Conservation (phyloP, 2,888 invertebrate genomes). For the Elmis aenea region DNA sequence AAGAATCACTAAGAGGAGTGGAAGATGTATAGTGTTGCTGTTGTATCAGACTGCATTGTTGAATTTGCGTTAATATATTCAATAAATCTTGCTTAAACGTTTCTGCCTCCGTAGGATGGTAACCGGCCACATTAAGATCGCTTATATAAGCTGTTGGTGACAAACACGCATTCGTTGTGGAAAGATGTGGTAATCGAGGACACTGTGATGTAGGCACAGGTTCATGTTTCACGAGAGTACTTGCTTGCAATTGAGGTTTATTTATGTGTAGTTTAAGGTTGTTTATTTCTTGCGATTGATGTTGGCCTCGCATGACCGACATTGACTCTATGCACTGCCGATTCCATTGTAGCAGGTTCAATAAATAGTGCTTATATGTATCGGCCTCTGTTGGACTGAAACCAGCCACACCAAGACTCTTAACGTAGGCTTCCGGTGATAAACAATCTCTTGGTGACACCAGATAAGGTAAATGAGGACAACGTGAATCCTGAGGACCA, state of each 20-base stretch:
- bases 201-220: not conserved
- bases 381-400: not conserved
- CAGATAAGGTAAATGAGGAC: slow-evolving; percentile 6
- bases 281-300: not conserved
- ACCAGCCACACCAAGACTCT: not conserved
- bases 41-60: not conserved
- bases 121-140: not conserved
- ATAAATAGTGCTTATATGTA: slow-evolving; percentile 1
- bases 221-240: not conserved
- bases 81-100: slow-evolving; percentile 2
- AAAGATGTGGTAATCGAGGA: not conserved
- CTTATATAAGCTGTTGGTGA: not conserved
- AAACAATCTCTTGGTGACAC: not conserved
- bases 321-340: not conserved
- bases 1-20: not conserved
- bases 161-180: not conserved
- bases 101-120: not conserved
- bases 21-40: not conserved
- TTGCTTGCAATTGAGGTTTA: not conserved
- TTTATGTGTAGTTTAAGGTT: not conserved
- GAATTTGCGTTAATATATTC: not conserved
- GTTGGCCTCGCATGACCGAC: too few relatives aligned
- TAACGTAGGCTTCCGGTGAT: slow-evolving; percentile 1
- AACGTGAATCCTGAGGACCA: not conserved
- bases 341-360: not conserved